phyloP scores from a whole-genome alignment of 1,140 invertebrate species.

The Atta texana region DNA sequence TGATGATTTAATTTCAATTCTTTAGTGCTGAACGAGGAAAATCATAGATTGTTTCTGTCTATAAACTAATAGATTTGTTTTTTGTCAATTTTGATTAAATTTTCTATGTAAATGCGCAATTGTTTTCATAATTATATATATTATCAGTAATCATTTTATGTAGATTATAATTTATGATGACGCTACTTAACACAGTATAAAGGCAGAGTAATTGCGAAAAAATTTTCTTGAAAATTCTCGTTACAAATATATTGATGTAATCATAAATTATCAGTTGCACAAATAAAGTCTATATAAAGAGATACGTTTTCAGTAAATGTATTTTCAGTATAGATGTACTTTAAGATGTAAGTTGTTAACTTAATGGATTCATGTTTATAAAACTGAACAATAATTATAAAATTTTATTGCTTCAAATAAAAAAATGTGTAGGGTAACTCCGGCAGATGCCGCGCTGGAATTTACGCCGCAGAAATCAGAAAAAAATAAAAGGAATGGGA shows the following conservation, averaged over 20 bases:
- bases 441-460: no score
- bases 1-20: slow-evolving; percentile 29
- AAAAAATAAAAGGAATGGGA: no score
- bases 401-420: not conserved
- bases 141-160: not conserved
- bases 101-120: slow-evolving; percentile 6
- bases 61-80: not conserved
- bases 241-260: not conserved
- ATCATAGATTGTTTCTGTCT: not conserved
- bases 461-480: no score
- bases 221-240: slow-evolving; percentile 4
- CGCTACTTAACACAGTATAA: no score
- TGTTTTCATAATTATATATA: not conserved
- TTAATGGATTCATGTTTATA: not conserved
- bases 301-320: not conserved
- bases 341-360: not conserved
- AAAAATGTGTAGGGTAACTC: not conserved
- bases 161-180: no score
- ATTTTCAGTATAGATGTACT: not conserved
- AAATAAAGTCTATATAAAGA: not conserved
- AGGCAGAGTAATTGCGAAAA: no score
- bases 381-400: no score
- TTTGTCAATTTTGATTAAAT: not conserved
- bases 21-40: not conserved
- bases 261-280: slow-evolving; percentile 2